Conservation (phyloP, 2,113 vertebrate genomes). For the Protobothrops mucrosquamatus region DNA sequence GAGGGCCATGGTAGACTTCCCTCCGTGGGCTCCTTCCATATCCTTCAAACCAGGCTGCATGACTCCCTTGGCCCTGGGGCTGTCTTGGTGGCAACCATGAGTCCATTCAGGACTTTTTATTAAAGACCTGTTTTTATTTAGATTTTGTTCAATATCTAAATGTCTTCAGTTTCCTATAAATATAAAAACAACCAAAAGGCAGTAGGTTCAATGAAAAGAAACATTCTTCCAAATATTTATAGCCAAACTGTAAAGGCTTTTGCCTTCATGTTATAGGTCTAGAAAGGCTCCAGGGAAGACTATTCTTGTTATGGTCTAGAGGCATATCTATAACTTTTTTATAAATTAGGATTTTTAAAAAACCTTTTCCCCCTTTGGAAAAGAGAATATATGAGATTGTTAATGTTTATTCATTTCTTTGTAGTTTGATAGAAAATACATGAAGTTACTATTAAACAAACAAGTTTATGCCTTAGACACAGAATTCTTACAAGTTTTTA, state of each 20-base stretch:
- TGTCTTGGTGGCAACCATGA: slow-evolving; percentile 38
- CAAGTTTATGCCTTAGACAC: background rate
- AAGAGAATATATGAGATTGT: background rate
- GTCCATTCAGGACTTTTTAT: slow-evolving; percentile 59
- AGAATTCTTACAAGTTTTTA: background rate
- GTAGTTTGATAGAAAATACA: background rate
- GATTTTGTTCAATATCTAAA: background rate
- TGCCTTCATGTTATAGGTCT: background rate
- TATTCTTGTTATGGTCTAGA: background rate
- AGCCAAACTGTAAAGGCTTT: background rate
- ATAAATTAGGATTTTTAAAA: background rate
- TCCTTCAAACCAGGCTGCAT: background rate
- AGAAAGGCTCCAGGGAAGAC: background rate
- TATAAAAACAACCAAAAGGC: background rate
- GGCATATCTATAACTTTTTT: background rate
- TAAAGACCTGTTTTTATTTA: background rate
- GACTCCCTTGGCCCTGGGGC: background rate
- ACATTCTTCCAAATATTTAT: rapidly evolving
- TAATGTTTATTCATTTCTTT: background rate
- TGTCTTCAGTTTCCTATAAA: slow-evolving; percentile 49
- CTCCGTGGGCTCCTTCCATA: slow-evolving; percentile 3
- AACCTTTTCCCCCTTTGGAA: background rate
- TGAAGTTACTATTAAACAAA: background rate
- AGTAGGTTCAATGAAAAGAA: background rate
- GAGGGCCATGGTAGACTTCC: background rate